Base-by-base conservation (phyloP, 2,797 vertebrate species). In the Chaetodon trifasciatus region DNA sequence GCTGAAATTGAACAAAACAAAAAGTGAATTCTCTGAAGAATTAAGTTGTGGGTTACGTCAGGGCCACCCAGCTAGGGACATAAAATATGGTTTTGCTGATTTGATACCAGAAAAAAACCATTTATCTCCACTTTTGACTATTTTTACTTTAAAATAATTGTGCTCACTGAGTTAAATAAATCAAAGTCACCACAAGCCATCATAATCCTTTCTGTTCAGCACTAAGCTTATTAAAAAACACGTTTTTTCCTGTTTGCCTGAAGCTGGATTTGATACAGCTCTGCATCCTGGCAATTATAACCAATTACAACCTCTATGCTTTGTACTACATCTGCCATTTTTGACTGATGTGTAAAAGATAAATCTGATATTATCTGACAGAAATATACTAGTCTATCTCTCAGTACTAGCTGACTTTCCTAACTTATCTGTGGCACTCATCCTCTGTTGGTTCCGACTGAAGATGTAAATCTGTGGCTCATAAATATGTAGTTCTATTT, bases 1-100 rank as follows among this genome's bases (percentile, higher is more conserved):
- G 65, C n/a, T 66, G n/a, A 56, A 56, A 70, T 8, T 55, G 35
- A 37, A 57, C 66, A 70, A 76, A 65, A 65, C 21, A 49, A 75
- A 74, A 52, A 49, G 52, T 7, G 46, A 32, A 63, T 53, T 66
- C 46, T 68, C 53, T 28, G 32, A 74, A 53, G 47, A 58, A 62
- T 56, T 60, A 47, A 65, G 16, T 57, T 37, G 13, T 21, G 23
- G 46, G 46, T 64, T 70, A 47, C n/a, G 61, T 67, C 35, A 70
- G 52, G 58, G 32, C 49, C 69, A 75, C 49, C 58, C 44, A 60
- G 24, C 24, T 23, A 39, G 12, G 17, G 39, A 65, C n/a, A 68
- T 35, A 19, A 15, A 61, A 37, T 55, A 7, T 0, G n/a, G 46
- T 70, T 84, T 74, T 67, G 24, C 9, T n/a, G 62, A 63, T 52